These are phyloP conservation scores for Hemicrepidius hirtus DNA, from an alignment of 2,888 invertebrate species.

Conservation along the genomic window DNA sequence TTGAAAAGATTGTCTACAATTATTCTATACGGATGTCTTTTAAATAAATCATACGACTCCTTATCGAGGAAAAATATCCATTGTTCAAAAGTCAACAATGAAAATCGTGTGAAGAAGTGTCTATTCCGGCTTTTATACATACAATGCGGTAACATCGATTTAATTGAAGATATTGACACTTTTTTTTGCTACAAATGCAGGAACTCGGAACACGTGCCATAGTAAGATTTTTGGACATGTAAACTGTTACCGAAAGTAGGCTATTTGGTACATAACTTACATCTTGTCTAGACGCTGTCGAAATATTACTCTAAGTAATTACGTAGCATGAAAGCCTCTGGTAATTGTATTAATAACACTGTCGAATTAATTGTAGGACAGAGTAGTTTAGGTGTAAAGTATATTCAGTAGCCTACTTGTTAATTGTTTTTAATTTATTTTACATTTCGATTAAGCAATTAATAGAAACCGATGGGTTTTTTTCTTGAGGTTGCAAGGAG, in stretches of 20 bases:
- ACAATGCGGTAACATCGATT: no score
- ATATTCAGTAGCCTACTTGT: neutral
- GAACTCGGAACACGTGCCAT: neutral
- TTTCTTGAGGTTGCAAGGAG: no score
- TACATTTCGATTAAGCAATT: no score
- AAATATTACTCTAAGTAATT: constrained; percentile 20
- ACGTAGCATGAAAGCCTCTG: constrained; percentile 3
- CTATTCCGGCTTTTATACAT: no score
- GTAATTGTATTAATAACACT: constrained; percentile 2
- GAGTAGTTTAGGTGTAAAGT: neutral
- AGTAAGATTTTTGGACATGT: neutral
- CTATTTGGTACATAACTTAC: neutral
- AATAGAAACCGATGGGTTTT: no score
- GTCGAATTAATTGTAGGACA: constrained; percentile 14
- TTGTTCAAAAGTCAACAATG: no score
- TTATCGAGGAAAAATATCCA: no score
- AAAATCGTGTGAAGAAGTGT: no score
- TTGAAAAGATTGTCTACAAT: no score
- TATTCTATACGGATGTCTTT: no score
- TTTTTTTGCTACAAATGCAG: constrained; percentile 8
- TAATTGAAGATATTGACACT: neutral
- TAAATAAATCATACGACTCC: no score
- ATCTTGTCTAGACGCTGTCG: constrained; percentile 22
- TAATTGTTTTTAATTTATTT: neutral
- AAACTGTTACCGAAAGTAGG: constrained; percentile 4